Conservation (phyloP, 2,113 vertebrate species). For the Podarcis muralis region DNA sequence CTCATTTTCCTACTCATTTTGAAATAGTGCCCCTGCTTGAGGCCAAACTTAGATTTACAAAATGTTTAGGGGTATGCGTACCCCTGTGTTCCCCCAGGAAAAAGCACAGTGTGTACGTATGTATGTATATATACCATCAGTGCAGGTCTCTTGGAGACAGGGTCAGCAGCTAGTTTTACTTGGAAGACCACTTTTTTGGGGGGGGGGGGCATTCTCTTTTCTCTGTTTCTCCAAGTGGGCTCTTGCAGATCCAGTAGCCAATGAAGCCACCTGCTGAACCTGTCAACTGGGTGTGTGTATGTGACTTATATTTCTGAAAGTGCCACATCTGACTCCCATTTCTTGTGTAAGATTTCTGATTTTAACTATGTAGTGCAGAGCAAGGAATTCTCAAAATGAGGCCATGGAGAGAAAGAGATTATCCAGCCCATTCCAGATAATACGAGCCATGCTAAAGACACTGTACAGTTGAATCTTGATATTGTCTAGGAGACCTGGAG, state of each 20-base stretch:
- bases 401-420: background rate
- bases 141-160: background rate
- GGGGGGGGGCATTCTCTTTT: background rate
- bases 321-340: background rate
- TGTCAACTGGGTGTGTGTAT: background rate
- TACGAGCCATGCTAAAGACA: background rate
- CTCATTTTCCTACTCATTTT: no score
- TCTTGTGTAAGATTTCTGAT: background rate
- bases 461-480: background rate
- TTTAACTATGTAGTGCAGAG: background rate
- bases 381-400: background rate
- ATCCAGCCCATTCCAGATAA: background rate
- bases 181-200: background rate
- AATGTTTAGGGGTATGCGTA: no score
- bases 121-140: background rate
- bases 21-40: no score
- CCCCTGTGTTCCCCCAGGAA: no score
- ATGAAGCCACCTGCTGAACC: background rate
- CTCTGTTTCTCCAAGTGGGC: background rate
- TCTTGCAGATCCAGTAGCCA: background rate
- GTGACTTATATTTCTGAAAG: background rate
- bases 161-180: background rate
- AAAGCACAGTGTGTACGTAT: no score
- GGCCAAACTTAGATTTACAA: no score
- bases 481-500: background rate